These are phyloP conservation scores for Aromia moschata DNA, from an alignment of 2,888 invertebrate genomes.

Conservation along the genomic window DNA sequence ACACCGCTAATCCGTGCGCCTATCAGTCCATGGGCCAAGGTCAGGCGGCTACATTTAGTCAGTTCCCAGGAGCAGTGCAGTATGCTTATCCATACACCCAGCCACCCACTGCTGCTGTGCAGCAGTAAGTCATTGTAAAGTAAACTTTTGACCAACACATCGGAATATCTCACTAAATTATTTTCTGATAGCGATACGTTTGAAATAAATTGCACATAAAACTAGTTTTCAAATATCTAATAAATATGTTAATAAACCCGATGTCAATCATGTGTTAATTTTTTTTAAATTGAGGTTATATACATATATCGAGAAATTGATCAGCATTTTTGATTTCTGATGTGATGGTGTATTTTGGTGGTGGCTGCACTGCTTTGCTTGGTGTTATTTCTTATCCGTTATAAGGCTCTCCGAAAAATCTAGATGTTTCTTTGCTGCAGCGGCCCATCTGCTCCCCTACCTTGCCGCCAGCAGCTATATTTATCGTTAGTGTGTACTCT, in stretches of 20 bases:
- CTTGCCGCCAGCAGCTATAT: slow-evolving; percentile 42
- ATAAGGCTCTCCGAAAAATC: slow-evolving; percentile 41
- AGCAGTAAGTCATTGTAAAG: slow-evolving; percentile 68
- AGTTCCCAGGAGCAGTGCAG: slow-evolving; percentile 74
- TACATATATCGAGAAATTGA: background rate
- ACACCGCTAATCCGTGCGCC: slow-evolving; percentile 67
- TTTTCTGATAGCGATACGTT: background rate
- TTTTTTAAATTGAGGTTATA: background rate
- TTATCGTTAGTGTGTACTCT: slow-evolving; percentile 38
- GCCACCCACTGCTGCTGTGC: slow-evolving; percentile 73
- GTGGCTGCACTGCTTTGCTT: slow-evolving; percentile 37
- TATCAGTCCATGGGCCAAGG: slow-evolving; percentile 69
- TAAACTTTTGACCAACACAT: slow-evolving; percentile 16
- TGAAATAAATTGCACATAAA: background rate
- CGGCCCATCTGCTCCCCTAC: slow-evolving; percentile 45
- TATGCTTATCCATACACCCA: slow-evolving; percentile 71
- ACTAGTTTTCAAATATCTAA: background rate
- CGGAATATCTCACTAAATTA: slow-evolving; percentile 14
- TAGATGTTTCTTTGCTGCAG: slow-evolving; percentile 43
- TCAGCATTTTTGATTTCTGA: background rate
- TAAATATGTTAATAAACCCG: slow-evolving; percentile 19
- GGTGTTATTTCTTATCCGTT: slow-evolving; percentile 35
- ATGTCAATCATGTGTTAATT: slow-evolving; percentile 32
- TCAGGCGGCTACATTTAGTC: slow-evolving; percentile 65
- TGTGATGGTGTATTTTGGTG: slow-evolving; percentile 20